phyloP scores from a whole-genome alignment of 2,113 vertebrate genomes.

The Terrapene triunguis region DNA sequence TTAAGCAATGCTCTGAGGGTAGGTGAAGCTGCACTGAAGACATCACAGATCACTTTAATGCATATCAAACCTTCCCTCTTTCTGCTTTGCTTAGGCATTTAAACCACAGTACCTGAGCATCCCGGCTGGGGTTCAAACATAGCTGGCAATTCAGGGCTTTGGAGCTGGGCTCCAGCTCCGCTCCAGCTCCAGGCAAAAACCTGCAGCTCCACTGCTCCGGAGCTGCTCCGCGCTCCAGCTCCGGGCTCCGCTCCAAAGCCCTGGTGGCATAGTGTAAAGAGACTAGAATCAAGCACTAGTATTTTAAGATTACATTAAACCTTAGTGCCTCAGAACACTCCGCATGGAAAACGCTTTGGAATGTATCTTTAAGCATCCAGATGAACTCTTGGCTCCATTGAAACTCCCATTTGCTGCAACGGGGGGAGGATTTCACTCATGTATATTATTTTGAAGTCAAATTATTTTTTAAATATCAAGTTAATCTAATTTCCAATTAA shows the following conservation, averaged over 20 bases:
- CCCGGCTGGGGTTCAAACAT: background rate
- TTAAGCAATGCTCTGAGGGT: background rate
- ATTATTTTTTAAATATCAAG: background rate
- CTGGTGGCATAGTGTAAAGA: background rate
- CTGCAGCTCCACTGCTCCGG: too few relatives aligned
- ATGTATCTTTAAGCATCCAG: background rate
- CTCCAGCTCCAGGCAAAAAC: too few relatives aligned
- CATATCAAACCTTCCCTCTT: background rate
- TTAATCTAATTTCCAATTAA: background rate
- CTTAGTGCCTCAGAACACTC: background rate
- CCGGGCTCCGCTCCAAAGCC: too few relatives aligned
- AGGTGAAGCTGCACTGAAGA: background rate
- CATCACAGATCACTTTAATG: slow-evolving; percentile 1
- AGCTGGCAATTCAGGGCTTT: background rate
- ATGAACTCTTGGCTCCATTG: background rate
- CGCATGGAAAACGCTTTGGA: background rate
- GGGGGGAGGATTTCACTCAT: background rate
- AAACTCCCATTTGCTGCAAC: background rate
- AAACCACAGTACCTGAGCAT: background rate
- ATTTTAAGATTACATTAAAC: background rate
- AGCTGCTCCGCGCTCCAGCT: too few relatives aligned
- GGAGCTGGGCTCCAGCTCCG: too few relatives aligned
- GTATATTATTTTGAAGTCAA: background rate
- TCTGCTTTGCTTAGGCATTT: slow-evolving; percentile 37
- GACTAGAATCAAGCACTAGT: background rate